Evolutionary conservation across 1,140 invertebrate genomes (phyloP), one percentile per base, ranked within the genome.

Genomic region (Dendrolimus kikuchii): DNA sequence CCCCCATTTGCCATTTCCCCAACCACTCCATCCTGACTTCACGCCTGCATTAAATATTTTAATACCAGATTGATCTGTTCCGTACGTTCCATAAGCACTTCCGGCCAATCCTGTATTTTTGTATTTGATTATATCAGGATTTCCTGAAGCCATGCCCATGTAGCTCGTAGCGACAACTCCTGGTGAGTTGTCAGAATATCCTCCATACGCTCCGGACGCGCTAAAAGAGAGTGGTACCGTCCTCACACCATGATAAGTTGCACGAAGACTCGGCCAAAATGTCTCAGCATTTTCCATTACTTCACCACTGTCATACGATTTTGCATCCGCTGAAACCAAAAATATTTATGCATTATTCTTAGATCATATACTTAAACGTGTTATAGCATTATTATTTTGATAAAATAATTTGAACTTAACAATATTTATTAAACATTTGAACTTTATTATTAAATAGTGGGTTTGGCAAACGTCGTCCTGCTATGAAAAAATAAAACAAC

Each of bases 1-100:
- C 5, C 82, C 82, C 82, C 82, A 86, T 61, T 75, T 83, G 0
- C 82, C 82, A 49, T 86, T 86, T 5, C 79, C 80, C 82, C 82
- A 86, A 1, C 82, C 82, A 45, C 69, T 69, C 82, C 82, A 86
- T 0, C 67, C 50, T 2, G 79, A 64, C 10, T 60, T 64, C 9
- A 59, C 53, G 7, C 60, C 59, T 8, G 63, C 57, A 0, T 76
- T 67, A 54, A 71, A 86, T 6, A 83, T 50, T 23, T 68, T 69
- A 0, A 78, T 57, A 8, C 71, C 61, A 7, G 69, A 54, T 6
- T 61, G 53, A 4, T 60, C 58, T 7, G 62, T 46, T 23, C 64
- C 57, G 44, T 73, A 74, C 6, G 46, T 60, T 2, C 68, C 75
- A 51, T 83, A 83, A 5, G 64, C 64, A 9, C 59, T 76, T 2